Evolutionary conservation across 2,113 vertebrate genomes (phyloP), one percentile per base, ranked within the genome.

Genomic region (Gopherus flavomarginatus): DNA sequence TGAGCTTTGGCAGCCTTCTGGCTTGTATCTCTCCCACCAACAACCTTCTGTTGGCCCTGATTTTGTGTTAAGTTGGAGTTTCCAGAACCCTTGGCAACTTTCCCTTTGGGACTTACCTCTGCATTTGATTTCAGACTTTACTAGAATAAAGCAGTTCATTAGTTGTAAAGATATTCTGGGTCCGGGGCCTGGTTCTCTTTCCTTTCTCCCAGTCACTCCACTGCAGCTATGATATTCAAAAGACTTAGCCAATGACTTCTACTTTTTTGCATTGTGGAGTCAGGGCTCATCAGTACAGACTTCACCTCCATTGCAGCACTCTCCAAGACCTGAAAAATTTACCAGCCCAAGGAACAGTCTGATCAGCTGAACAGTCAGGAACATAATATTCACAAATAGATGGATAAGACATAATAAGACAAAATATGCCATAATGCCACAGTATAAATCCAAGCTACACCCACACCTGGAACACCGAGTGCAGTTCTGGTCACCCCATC

Each of bases 291-390:
- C 24, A 21, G 79, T 22, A 35, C 4, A 52, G 87, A 86, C 0
- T 11, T 44, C 47, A 1, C 56, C 11, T 35, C 24, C 79, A 47
- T 42, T 31, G 5, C 10, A 11, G 5, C 65, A 16, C 75, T 90
- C 19, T 21, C 7, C 85, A 56, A 1, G 0, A 53, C 14, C 11
- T 81, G 57, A 4, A 86, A 77, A 93, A 1, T 9, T 89, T 57
- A 1, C 0, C 72, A 16, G 5, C 38, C 75, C 62, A 22, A 83
- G 50, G 27, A 87, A 80, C 2, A 4, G 84, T 1, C 0, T 5
- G 14, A 31, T 3, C 2, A 27, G 24, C 21, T 77, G 24, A 77
- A 77, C 38, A 26, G 72, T 22, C 24, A 77, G 42, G 31, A n/a
- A 14, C 53, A 89, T 78, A 44, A 2, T 83, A 8, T 2, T 2